Conservation (phyloP, 2,888 invertebrate species). For the Frankliniella fusca region DNA sequence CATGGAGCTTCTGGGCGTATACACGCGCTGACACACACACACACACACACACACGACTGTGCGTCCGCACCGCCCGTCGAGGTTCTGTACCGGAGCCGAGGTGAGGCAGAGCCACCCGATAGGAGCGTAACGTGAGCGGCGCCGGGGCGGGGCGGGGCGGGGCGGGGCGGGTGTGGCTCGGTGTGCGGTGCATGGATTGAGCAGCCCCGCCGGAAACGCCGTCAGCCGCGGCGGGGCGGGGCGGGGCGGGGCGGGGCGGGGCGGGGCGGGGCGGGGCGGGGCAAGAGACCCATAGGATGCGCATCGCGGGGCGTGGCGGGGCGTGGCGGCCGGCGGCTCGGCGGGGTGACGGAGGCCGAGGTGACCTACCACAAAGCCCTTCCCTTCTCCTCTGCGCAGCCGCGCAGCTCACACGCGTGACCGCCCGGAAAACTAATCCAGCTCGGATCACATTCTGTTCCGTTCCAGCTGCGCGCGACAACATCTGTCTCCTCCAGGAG, state of each 20-base stretch:
- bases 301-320: too few species aligned
- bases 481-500: too few species aligned
- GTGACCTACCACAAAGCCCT: constrained; percentile 15
- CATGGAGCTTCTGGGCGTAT: not conserved
- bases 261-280: not conserved
- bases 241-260: not conserved
- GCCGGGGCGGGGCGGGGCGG: not conserved
- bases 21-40: not conserved
- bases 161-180: not conserved
- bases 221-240: not conserved
- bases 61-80: not conserved
- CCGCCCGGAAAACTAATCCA: not conserved
- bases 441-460: not conserved
- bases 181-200: not conserved
- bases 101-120: not conserved
- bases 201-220: too few species aligned
- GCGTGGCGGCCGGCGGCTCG: too few species aligned
- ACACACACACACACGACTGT: not conserved
- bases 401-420: not conserved
- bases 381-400: too few species aligned
- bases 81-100: not conserved
- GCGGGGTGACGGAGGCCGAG: not conserved
- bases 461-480: too few species aligned
- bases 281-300: too few species aligned
- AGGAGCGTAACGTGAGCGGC: constrained; percentile 6